Evolutionary conservation across 2,888 invertebrate genomes (phyloP).

Genomic region (Drosophila ustulata): DNA sequence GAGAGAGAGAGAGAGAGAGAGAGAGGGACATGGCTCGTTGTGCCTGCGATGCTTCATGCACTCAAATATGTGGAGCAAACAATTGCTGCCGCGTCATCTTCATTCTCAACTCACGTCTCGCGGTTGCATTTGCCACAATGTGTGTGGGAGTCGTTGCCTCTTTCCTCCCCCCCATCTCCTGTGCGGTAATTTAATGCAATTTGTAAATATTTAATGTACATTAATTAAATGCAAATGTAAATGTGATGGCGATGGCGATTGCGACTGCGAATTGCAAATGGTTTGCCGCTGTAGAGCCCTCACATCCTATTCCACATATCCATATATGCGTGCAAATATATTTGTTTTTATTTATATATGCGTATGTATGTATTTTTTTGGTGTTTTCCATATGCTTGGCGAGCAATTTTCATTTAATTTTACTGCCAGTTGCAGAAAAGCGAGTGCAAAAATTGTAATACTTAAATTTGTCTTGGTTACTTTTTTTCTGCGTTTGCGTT

Average conservation of each 20-base stretch:
- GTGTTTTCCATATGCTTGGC: constrained; percentile 1
- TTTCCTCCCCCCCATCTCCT: background rate
- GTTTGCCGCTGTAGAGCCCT: constrained; percentile 11
- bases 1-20: background rate
- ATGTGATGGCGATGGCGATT: constrained; percentile 35
- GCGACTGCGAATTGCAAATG: constrained; percentile 30
- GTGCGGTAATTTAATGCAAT: constrained; percentile 68
- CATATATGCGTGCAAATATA: background rate
- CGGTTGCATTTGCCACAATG: constrained; percentile 23
- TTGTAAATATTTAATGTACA: constrained; percentile 77
- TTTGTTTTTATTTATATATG: constrained; percentile 19
- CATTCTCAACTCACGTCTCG: background rate
- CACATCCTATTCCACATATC: constrained; percentile 1
- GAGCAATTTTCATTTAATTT: constrained; percentile 72
- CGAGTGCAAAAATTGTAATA: constrained; percentile 50
- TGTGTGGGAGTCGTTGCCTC: constrained; percentile 18
- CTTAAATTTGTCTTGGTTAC: constrained; percentile 56
- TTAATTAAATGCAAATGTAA: constrained; percentile 76
- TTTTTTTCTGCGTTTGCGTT: constrained; percentile 36
- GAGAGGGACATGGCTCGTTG: constrained; percentile 7
- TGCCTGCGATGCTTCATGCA: constrained; percentile 26
- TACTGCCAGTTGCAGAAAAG: constrained; percentile 63
- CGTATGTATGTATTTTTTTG: background rate
- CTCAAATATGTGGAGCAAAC: constrained; percentile 44
- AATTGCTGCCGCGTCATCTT: constrained; percentile 17